These are phyloP conservation scores for Drosophila neonasuta DNA, from an alignment of 2,888 invertebrate genomes.

Conservation along the genomic window DNA sequence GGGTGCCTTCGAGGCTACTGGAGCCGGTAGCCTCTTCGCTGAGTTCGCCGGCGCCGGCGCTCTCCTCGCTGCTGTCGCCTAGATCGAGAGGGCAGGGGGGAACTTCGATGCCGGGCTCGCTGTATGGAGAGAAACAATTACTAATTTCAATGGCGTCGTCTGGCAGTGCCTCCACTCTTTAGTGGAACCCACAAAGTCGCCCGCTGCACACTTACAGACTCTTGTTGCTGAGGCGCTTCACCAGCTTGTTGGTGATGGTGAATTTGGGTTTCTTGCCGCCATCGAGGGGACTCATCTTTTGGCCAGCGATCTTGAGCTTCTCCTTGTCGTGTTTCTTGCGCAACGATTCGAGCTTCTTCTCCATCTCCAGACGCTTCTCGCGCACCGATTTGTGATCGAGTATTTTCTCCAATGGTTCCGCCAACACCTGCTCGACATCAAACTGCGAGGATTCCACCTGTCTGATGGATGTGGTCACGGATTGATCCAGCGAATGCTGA, in stretches of 20 bases:
- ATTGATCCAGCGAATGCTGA: constrained; percentile 81
- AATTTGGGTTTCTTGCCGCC: constrained; percentile 88
- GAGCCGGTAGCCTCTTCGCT: constrained; percentile 79
- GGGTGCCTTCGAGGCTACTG: constrained; percentile 84
- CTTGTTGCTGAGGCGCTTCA: constrained; percentile 89
- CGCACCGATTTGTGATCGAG: constrained; percentile 91
- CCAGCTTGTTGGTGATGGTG: constrained; percentile 88
- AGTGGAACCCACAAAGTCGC: neutral
- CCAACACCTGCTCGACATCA: constrained; percentile 84
- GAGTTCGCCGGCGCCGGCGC: constrained; percentile 65
- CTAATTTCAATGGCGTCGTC: constrained; percentile 78
- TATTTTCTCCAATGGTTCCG: constrained; percentile 90
- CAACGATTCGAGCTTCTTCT: constrained; percentile 92
- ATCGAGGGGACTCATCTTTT: constrained; percentile 84
- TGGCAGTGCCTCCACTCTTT: constrained; percentile 42
- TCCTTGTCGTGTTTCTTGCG: constrained; percentile 92
- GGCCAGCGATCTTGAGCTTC: constrained; percentile 84
- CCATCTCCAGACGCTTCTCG: constrained; percentile 91
- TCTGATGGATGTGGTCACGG: constrained; percentile 77
- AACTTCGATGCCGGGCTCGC: constrained; percentile 81
- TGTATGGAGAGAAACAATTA: constrained; percentile 79
- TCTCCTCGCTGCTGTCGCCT: constrained; percentile 81
- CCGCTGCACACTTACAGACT: constrained; percentile 86
- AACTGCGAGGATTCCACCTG: constrained; percentile 80
- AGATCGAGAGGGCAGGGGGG: constrained; percentile 83